Base-by-base conservation (phyloP, 2,888 invertebrate genomes). In the Halictus quadricinctus region DNA sequence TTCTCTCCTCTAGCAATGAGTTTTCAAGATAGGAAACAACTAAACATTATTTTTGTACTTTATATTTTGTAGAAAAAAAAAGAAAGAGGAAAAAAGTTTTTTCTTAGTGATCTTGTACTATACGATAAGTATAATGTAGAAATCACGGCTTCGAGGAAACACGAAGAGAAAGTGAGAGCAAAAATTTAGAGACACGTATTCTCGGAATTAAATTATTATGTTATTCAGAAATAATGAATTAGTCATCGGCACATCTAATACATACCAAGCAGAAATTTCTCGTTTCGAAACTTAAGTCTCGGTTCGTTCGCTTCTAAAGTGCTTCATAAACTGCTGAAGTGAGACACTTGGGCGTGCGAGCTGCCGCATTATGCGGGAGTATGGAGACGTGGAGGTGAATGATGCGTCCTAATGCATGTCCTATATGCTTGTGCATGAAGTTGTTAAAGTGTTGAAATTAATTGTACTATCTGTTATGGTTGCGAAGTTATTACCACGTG, bases 361-460 rank as follows among this genome's bases (percentile, higher is more conserved):
- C 66, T 70, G 54, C 70, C 80, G 54, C 73, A 79, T 84, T 83
- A 84, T 76, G 79, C 72, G 73, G 54, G 48, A 76, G 50, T 75
- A 58, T 10, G 46, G 48, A 58, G 73, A 81, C 21, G 36, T 46
- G 46, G 69, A n/a, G 21, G 74, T 70, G 84, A 85, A 76, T 58
- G 84, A 79, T 79, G 84, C 79, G 76, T 83, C 21, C 64, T 84
- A 79, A 83, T 85, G 84, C 46, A 76, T 46, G 54, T 41, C 58
- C 58, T 54, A 43, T 41, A 25, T 13, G 58, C 60, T 43, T 46
- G 41, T 54, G 46, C 83, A 75, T 74, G 18, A 46, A 83, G 70
- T 84, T 79, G 70, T 75, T 83, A 72, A 84, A 75, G 41, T 60
- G 84, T 72, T 25, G 46, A 79, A 83, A 83, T 83, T 83, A 76